phyloP scores from a whole-genome alignment of 2,888 invertebrate genomes.

The Tachina lurida region DNA sequence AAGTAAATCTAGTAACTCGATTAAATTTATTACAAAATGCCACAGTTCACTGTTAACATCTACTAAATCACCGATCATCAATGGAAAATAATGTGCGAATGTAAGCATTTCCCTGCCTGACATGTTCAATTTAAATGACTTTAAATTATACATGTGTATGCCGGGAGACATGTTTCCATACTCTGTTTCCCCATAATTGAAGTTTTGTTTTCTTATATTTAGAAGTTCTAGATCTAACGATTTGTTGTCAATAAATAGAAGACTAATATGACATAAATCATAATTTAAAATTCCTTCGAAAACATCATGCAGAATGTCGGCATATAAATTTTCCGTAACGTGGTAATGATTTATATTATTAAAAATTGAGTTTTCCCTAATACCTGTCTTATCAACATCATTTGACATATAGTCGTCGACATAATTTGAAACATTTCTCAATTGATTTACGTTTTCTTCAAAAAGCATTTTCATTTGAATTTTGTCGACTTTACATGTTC shows the following conservation, averaged over 20 bases:
- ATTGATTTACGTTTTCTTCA: not conserved
- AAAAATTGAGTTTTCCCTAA: slow-evolving; percentile 22
- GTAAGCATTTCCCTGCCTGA: slow-evolving; percentile 25
- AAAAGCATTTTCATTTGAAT: not conserved
- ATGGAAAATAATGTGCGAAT: slow-evolving; percentile 8
- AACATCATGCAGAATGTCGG: slow-evolving; percentile 46
- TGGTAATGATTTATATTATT: not conserved
- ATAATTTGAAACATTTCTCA: slow-evolving; percentile 3
- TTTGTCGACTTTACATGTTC: slow-evolving; percentile 30
- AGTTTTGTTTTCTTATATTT: slow-evolving; percentile 38
- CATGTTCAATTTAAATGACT: slow-evolving; percentile 26
- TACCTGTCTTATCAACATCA: not conserved
- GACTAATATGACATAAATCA: slow-evolving; percentile 1
- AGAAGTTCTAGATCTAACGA: slow-evolving; percentile 26
- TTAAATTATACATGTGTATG: not conserved
- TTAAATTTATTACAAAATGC: slow-evolving; percentile 18
- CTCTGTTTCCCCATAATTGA: slow-evolving; percentile 44
- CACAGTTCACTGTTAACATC: not conserved
- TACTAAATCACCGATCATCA: too few species aligned
- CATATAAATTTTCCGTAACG: slow-evolving; percentile 41
- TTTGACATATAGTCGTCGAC: not conserved
- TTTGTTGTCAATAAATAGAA: slow-evolving; percentile 28
- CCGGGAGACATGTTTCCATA: slow-evolving; percentile 18
- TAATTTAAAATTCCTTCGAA: slow-evolving; percentile 47
- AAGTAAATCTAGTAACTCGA: slow-evolving; percentile 12